Conservation (phyloP, 2,888 invertebrate species). For the Microchrysa polita region DNA sequence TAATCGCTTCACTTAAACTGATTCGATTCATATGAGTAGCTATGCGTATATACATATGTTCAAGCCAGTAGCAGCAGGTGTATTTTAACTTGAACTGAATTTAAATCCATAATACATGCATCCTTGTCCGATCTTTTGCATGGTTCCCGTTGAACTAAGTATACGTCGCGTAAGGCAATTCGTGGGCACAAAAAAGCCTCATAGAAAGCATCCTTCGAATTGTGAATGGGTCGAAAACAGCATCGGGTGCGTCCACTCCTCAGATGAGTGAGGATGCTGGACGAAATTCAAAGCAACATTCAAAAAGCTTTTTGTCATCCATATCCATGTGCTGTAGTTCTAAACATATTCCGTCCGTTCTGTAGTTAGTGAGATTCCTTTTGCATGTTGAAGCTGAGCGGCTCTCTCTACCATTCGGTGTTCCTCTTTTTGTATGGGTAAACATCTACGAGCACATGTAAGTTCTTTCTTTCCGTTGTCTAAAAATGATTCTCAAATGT, state of each 20-base stretch:
- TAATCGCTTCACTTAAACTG: too few species aligned
- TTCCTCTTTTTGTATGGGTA: too few species aligned
- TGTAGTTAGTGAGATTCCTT: too few species aligned
- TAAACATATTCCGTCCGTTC: not conserved
- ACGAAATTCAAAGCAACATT: constrained; percentile 23
- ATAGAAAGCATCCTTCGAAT: constrained; percentile 32
- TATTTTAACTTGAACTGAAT: constrained; percentile 4
- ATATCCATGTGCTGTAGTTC: constrained; percentile 11
- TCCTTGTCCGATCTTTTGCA: constrained; percentile 43
- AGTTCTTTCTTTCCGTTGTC: too few species aligned
- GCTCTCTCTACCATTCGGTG: not conserved
- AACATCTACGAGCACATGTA: too few species aligned
- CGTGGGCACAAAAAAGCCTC: constrained; percentile 44
- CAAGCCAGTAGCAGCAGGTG: not conserved
- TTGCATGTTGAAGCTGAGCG: not conserved
- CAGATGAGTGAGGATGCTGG: constrained; percentile 42
- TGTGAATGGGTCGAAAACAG: constrained; percentile 5
- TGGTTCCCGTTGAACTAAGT: constrained; percentile 48
- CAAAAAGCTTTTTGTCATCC: constrained; percentile 7
- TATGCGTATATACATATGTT: too few species aligned
- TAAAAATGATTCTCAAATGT: too few species aligned
- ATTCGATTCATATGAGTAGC: too few species aligned
- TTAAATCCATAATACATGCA: constrained; percentile 16
- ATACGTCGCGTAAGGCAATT: constrained; percentile 37
- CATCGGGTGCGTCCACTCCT: constrained; percentile 24